phyloP scores from a whole-genome alignment of 2,113 vertebrate genomes.

The Castor canadensis region DNA sequence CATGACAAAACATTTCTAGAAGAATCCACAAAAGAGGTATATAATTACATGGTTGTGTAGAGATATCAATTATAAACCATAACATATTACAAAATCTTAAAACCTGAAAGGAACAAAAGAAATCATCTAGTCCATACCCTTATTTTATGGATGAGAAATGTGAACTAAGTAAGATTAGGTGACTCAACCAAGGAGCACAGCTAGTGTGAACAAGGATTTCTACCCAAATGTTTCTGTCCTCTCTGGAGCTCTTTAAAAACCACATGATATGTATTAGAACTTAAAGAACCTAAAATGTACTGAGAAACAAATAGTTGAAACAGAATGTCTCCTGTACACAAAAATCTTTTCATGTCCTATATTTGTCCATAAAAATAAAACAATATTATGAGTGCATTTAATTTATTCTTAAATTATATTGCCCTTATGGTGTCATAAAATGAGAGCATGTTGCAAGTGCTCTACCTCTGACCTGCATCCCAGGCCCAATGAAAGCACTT shows the following conservation, averaged over 20 bases:
- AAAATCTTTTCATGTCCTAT: neutral
- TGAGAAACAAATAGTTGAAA: neutral
- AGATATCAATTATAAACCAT: neutral
- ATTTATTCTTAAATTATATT: neutral
- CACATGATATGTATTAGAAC: neutral
- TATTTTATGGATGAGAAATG: conserved; percentile 6
- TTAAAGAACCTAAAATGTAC: neutral
- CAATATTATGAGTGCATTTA: neutral
- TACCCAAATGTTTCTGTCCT: neutral
- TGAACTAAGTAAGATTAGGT: neutral
- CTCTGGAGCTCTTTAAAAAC: neutral
- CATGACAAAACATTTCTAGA: neutral
- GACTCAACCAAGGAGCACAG: neutral
- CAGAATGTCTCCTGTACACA: neutral
- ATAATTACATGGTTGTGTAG: neutral
- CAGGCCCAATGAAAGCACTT: no score
- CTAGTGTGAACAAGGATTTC: neutral
- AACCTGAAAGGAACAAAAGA: neutral
- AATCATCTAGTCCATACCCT: neutral
- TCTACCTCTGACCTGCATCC: no score
- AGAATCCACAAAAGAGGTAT: neutral
- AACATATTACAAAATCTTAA: conserved; percentile 13
- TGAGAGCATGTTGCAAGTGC: no score
- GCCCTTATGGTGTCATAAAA: neutral
- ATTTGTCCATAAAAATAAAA: neutral